These are phyloP conservation scores for Catagonus wagneri DNA, from an alignment of 2,113 vertebrate species.

Conservation along the genomic window DNA sequence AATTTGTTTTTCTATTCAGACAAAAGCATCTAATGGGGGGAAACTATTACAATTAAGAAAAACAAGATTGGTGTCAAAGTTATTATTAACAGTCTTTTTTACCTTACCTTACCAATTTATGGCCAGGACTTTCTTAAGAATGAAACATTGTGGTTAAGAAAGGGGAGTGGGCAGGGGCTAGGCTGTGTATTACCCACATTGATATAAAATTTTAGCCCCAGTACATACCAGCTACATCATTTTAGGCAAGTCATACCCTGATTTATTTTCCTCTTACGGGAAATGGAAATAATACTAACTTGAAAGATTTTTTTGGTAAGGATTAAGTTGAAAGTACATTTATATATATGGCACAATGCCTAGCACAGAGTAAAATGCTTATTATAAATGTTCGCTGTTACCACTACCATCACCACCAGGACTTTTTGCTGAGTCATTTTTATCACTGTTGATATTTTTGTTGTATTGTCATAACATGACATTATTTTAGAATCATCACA, in stretches of 20 bases:
- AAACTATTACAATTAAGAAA: background rate
- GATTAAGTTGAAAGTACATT: background rate
- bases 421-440: slow-evolving; percentile 52
- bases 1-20: slow-evolving; percentile 3
- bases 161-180: background rate
- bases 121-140: background rate
- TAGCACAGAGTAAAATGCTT: background rate
- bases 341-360: background rate
- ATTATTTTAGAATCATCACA: slow-evolving; percentile 16
- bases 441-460: background rate
- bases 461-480: background rate
- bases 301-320: background rate
- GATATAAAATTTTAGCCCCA: background rate
- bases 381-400: background rate
- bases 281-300: background rate
- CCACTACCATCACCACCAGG: background rate
- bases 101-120: slow-evolving; percentile 3
- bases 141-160: background rate
- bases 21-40: background rate
- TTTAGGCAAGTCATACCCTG: background rate
- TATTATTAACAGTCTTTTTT: background rate
- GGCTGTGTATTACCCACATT: background rate
- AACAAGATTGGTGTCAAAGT: background rate
- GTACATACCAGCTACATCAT: background rate
- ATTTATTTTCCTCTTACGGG: background rate